These are phyloP conservation scores for Lepisosteus oculatus DNA, from an alignment of 2,113 vertebrate species.

Conservation along the genomic window DNA sequence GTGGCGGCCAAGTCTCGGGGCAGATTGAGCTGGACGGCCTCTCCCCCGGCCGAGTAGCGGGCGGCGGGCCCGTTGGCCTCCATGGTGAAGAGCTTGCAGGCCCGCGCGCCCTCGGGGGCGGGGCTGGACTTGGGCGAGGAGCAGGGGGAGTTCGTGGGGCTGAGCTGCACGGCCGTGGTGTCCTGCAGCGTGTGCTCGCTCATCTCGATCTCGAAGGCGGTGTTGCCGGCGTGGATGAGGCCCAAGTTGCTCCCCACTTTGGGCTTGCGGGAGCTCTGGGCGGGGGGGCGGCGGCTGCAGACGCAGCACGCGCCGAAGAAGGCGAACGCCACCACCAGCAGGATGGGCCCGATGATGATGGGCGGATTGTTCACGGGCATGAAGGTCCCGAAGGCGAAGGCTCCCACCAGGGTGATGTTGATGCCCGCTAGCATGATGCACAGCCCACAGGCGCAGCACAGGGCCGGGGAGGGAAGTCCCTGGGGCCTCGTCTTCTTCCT, in stretches of 20 bases:
- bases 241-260: constrained; percentile 64
- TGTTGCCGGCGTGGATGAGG: constrained; percentile 69
- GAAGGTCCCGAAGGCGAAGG: constrained; percentile 82
- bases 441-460: constrained; percentile 90
- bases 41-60: constrained; percentile 43
- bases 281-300: constrained; percentile 71
- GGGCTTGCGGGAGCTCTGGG: constrained; percentile 43
- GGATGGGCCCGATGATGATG: constrained; percentile 82
- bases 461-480: constrained; percentile 79
- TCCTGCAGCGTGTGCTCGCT: constrained; percentile 92
- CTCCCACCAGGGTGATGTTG: constrained; percentile 93
- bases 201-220: constrained; percentile 87
- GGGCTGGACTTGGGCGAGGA: constrained; percentile 80
- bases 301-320: constrained; percentile 86
- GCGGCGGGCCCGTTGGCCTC: constrained; percentile 52
- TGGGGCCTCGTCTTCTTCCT: constrained; percentile 62
- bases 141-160: constrained; percentile 79
- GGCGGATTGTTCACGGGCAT: constrained; percentile 77
- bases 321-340: constrained; percentile 77
- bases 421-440: constrained; percentile 92
- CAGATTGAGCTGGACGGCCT: constrained; percentile 58
- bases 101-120: constrained; percentile 25
- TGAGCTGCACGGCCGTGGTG: constrained; percentile 87
- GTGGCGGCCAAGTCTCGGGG: constrained; percentile 54
- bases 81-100: constrained; percentile 59